phyloP scores from a whole-genome alignment of 2,888 invertebrate species.

The Chrysopilus asiliformis region DNA sequence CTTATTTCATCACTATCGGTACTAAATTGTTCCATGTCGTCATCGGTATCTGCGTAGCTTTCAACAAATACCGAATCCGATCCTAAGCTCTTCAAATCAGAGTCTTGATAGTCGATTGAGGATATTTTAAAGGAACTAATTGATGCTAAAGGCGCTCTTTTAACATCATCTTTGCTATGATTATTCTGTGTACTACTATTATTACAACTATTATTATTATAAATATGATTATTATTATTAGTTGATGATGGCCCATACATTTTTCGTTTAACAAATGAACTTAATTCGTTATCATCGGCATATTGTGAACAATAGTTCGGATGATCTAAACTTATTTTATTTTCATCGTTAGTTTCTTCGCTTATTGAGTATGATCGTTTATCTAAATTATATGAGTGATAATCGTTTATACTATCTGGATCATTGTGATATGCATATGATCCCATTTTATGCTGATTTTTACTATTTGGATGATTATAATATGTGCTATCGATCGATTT shows the following conservation, averaged over 20 bases:
- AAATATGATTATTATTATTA: constrained; percentile 11
- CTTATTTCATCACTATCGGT: constrained; percentile 60
- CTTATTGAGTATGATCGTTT: constrained; percentile 17
- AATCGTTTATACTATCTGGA: constrained; percentile 26
- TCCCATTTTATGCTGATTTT: constrained; percentile 5
- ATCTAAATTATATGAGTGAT: constrained; percentile 10
- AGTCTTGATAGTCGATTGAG: constrained; percentile 51
- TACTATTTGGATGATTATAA: too few relatives aligned
- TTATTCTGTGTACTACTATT: constrained; percentile 10
- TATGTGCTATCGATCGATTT: constrained; percentile 9
- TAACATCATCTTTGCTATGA: constrained; percentile 6
- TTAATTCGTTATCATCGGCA: neutral
- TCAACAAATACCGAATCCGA: constrained; percentile 72
- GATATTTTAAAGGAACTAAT: constrained; percentile 65
- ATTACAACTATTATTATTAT: constrained; percentile 8
- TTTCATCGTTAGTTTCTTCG: constrained; percentile 1
- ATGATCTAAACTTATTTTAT: too few relatives aligned
- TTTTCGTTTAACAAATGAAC: constrained; percentile 26
- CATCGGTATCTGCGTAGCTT: constrained; percentile 60
- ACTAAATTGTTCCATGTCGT: constrained; percentile 67
- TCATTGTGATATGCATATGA: too few relatives aligned
- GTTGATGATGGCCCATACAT: constrained; percentile 22
- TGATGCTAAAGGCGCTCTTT: constrained; percentile 62
- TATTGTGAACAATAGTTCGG: too few relatives aligned
- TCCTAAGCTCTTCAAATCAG: constrained; percentile 55